A percentile compares a stretch with the other conserved stretches of the same genome.
These are phyloP conservation scores for Chascanopsetta lugubris DNA, from an alignment of 2,113 vertebrate genomes.

Conservation along the genomic window DNA sequence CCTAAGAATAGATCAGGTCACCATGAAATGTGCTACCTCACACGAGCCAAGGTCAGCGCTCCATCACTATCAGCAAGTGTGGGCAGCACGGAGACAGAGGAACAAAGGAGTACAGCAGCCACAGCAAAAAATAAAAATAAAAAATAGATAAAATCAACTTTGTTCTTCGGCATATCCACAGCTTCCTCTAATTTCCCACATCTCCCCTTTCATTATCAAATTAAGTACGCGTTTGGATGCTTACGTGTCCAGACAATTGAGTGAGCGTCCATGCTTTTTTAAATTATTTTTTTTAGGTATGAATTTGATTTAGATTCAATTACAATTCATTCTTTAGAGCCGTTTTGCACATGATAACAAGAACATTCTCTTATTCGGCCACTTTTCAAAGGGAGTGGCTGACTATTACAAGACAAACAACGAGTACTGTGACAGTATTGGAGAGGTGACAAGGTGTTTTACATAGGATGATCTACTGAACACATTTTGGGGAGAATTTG, in stretches of 20 bases:
- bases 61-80: slow-evolving; percentile 34
- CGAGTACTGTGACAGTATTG: background rate
- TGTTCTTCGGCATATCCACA: slow-evolving; percentile 3
- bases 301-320: background rate
- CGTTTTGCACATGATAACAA: background rate
- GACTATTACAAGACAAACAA: background rate
- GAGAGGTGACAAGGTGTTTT: background rate
- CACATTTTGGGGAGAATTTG: no score
- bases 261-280: background rate
- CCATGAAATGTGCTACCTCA: slow-evolving; percentile 48
- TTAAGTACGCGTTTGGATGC: slow-evolving; percentile 19
- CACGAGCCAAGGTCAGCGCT: slow-evolving; percentile 56
- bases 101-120: slow-evolving; percentile 14
- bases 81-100: slow-evolving; percentile 27
- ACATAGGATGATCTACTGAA: no score
- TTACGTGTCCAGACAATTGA: background rate
- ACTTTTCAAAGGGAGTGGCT: background rate
- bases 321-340: background rate
- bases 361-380: background rate
- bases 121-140: no score
- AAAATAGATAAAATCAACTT: background rate
- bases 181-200: slow-evolving; percentile 28
- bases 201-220: slow-evolving; percentile 22
- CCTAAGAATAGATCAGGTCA: slow-evolving; percentile 69
- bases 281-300: background rate